These are phyloP conservation scores for Stichodactyla mertensii DNA, from an alignment of 64 coral and sea anemone species.

Conservation along the genomic window DNA sequence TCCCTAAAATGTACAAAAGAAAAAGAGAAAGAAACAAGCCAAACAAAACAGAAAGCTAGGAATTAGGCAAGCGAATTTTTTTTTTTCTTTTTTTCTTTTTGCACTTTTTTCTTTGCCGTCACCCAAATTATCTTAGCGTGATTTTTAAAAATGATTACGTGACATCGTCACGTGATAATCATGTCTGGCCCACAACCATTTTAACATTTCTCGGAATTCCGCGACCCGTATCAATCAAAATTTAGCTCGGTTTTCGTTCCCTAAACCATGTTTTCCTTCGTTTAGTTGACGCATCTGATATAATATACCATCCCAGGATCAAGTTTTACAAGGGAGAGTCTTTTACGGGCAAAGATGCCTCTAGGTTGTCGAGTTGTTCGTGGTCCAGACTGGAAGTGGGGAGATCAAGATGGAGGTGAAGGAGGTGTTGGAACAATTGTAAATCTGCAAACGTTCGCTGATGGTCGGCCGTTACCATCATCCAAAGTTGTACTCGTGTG, in stretches of 20 bases:
- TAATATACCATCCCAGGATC: background rate
- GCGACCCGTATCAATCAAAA: too few relatives aligned
- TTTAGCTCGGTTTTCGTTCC: background rate
- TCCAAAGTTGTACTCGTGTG: slow-evolving; percentile 33
- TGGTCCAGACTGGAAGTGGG: slow-evolving; percentile 62
- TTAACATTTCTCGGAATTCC: background rate
- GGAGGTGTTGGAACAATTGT: slow-evolving; percentile 49
- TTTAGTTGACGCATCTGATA: background rate
- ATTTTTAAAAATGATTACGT: too few relatives aligned
- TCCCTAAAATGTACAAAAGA: too few relatives aligned
- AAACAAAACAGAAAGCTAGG: too few relatives aligned
- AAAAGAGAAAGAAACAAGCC: too few relatives aligned
- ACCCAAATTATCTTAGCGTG: background rate
- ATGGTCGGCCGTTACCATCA: slow-evolving; percentile 5
- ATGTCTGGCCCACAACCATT: background rate
- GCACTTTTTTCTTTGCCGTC: too few relatives aligned
- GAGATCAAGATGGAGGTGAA: slow-evolving; percentile 47
- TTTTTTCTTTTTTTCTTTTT: too few relatives aligned
- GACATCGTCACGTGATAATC: background rate
- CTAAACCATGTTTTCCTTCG: background rate
- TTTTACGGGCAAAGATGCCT: background rate
- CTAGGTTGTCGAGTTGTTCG: slow-evolving; percentile 42
- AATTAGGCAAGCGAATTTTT: too few relatives aligned
- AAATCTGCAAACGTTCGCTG: slow-evolving; percentile 8
- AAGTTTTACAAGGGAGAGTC: background rate